Evolutionary conservation across 2,797 vertebrate species (phyloP), one percentile per base, ranked within the genome.

Genomic region (Chelon labrosus): DNA sequence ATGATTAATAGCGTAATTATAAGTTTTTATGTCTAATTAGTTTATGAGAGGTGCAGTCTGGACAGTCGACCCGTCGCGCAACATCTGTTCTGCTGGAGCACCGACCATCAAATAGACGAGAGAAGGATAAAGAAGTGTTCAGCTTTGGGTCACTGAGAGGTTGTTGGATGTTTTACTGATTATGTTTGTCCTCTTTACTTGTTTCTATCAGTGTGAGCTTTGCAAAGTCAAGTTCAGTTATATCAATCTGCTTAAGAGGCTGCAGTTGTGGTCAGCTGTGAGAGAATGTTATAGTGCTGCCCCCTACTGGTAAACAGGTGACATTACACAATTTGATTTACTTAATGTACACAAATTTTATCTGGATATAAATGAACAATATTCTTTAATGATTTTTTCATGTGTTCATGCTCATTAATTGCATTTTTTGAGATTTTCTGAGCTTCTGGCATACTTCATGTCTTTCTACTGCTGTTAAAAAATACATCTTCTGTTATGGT

Each of bases 1-100:
- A 77, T 84, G 86, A 92, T 89, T 87, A 78, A 89, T 70, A 11
- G 78, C 27, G 80, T 82, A 76, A 89, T 90, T 83, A 89, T 75
- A 71, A 82, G 38, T 27, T 69, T 88, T 87, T 75, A 75, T 86
- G 74, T 85, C 70, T 81, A 78, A 90, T 85, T 82, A 75, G 74
- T 73, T 78, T 62, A 73, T 69, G 65, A 87, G 74, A 55, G 70
- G 68, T 74, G 70, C 67, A 41, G 68, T 61, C 64, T 70, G 73
- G 75, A 79, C 70, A 37, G 54, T 71, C 54, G 70, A 64, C 37
- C 49, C 64, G n/a, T 47, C 41, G 10, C 20, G 0, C 37, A 50
- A 72, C 83, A 87, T 77, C 79, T 83, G 74, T 10, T 78, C 70
- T 0, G 22, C 19, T 22, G 10, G 13, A 50, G 25, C 51, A 61